phyloP scores from a whole-genome alignment of 2,888 invertebrate genomes.

The Tetragonisca angustula region DNA sequence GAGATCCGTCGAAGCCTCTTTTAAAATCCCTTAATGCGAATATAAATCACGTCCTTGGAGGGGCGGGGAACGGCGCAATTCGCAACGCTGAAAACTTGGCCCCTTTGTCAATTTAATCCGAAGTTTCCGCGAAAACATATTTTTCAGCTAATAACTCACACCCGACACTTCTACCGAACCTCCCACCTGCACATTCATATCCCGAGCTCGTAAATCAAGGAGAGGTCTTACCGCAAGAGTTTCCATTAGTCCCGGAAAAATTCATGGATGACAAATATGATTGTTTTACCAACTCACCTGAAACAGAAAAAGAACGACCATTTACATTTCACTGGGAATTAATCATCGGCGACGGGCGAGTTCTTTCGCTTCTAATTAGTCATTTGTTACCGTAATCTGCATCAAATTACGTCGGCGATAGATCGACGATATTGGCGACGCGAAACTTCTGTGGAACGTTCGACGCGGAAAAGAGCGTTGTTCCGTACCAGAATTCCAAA shows the following conservation, averaged over 20 bases:
- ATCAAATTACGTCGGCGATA: no score
- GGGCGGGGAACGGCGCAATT: slow-evolving; percentile 46
- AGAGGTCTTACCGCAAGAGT: slow-evolving; percentile 73
- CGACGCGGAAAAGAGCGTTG: not conserved
- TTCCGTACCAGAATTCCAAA: no score
- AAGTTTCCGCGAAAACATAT: slow-evolving; percentile 74
- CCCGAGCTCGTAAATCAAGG: slow-evolving; percentile 71
- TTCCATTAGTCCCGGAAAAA: slow-evolving; percentile 73
- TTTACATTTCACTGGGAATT: slow-evolving; percentile 32
- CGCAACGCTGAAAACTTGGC: slow-evolving; percentile 71
- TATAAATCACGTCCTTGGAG: slow-evolving; percentile 64
- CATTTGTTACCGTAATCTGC: not conserved
- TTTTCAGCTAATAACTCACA: slow-evolving; percentile 75
- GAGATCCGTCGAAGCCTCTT: slow-evolving; percentile 52
- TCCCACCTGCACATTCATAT: slow-evolving; percentile 71
- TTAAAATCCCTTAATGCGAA: slow-evolving; percentile 66
- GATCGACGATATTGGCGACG: slow-evolving; percentile 1
- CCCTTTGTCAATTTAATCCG: slow-evolving; percentile 74
- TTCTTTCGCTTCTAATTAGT: not conserved
- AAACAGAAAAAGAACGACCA: slow-evolving; percentile 63
- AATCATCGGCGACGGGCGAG: not conserved
- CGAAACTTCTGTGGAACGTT: not conserved
- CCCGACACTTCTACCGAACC: slow-evolving; percentile 69
- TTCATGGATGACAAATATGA: slow-evolving; percentile 71
- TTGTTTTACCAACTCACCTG: slow-evolving; percentile 74